phyloP scores from a whole-genome alignment of 2,113 vertebrate species.

The Dissostichus mawsoni region DNA sequence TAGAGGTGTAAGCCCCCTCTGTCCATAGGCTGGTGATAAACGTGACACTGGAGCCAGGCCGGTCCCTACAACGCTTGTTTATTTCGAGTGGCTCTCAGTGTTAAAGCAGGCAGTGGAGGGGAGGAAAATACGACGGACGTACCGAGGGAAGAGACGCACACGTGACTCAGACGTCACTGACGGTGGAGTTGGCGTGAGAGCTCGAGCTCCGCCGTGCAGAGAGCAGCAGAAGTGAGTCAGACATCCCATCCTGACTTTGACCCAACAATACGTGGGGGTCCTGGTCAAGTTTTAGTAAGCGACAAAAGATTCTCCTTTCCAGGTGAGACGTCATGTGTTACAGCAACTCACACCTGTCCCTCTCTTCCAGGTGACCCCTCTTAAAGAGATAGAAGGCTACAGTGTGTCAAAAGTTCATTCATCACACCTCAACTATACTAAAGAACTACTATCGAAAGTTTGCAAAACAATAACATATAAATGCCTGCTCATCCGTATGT shows the following conservation, averaged over 20 bases:
- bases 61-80: constrained; percentile 73
- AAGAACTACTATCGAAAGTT: no score
- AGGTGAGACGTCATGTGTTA: constrained; percentile 17
- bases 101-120: constrained; percentile 66
- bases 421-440: no score
- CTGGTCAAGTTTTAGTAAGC: not conserved
- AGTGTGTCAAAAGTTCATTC: no score
- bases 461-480: no score
- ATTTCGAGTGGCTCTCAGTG: constrained; percentile 74
- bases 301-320: not conserved
- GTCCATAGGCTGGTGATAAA: constrained; percentile 61
- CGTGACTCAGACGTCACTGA: constrained; percentile 85
- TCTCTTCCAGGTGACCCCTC: constrained; percentile 68
- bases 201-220: constrained; percentile 60
- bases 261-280: not conserved
- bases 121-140: constrained; percentile 84
- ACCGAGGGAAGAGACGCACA: constrained; percentile 81
- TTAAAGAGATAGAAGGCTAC: constrained; percentile 68
- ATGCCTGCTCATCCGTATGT: not conserved
- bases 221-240: constrained; percentile 49
- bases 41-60: constrained; percentile 62
- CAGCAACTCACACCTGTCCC: constrained; percentile 67
- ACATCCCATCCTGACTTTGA: constrained; percentile 34
- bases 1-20: constrained; percentile 68
- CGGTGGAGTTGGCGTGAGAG: constrained; percentile 81